Evolutionary conservation across 2,797 vertebrate species (phyloP).

Genomic region (Channallabes apus): DNA sequence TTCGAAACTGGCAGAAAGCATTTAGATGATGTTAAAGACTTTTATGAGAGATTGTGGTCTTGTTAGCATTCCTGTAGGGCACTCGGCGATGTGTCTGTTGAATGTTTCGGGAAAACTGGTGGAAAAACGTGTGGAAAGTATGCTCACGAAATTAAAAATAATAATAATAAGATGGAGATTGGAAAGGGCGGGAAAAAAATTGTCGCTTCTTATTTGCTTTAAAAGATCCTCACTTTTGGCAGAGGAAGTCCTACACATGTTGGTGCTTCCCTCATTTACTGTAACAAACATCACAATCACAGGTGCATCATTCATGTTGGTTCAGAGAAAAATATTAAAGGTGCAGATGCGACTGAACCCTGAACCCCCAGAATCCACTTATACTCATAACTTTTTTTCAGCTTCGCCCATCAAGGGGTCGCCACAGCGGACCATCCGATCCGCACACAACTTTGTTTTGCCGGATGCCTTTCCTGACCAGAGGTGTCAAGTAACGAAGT

Average conservation of each 20-base stretch:
- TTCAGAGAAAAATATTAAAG: neutral
- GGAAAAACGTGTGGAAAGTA: neutral
- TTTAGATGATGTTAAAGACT: conserved; percentile 14
- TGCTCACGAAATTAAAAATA: no score
- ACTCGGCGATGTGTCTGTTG: neutral
- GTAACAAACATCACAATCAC: neutral
- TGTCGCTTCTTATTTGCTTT: no score
- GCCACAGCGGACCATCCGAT: no score
- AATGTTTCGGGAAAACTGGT: neutral
- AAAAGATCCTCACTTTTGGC: neutral
- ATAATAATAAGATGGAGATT: no score
- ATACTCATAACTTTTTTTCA: no score
- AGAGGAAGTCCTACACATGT: neutral
- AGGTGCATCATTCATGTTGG: neutral
- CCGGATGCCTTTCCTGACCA: no score
- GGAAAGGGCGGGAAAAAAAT: neutral
- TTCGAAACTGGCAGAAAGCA: neutral
- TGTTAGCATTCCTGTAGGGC: conserved; percentile 3
- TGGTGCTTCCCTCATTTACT: neutral
- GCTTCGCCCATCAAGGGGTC: no score
- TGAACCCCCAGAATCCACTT: neutral
- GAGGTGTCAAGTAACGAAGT: no score
- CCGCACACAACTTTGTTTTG: no score
- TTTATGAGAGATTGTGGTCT: conserved; percentile 24
- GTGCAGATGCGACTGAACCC: neutral